Base-by-base conservation (phyloP, 2,888 invertebrate genomes). In the Steinernema scapterisci region DNA sequence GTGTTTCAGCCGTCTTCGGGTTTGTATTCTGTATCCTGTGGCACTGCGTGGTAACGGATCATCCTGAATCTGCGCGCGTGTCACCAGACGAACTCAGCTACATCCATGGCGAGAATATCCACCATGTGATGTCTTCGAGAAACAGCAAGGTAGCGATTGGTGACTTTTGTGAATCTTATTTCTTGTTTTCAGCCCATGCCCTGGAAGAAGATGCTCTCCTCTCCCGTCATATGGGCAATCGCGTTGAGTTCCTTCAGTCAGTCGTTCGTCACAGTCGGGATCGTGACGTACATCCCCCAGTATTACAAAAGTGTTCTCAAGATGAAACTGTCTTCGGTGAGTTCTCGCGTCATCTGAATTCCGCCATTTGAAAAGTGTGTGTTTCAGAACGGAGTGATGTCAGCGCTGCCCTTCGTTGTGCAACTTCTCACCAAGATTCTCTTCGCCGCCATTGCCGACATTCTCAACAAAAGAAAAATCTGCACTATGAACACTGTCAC, bases 191-290 rank as follows among this genome's bases (percentile, higher is more conserved):
- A 27, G 44, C 74, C 63, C 1, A 63, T 80, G 21, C 81, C 80
- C 16, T 86, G 86, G 86, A 51, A 70, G 7, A 75, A 72, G 16
- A 79, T 86, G 13, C 70, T 83, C n/a, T 71, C 72, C 7, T 86
- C 85, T 25, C 80, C 84, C 7, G 80, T 81, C 11, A 81, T 86
- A 5, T 87, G 86, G 86, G 79, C 86, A 0, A 84, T 84, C 27
- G 85, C 82, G 13, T 78, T 82, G 27, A 81, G 80, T 52, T 82
- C 86, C 21, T 86, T 86, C 75, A 84, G 84, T 21, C 86, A 87
- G 70, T 86, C 84, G 71, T 86, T 84, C 75, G 83, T 86, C 74
- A 87, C 84, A 3, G 86, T 87, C 19, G 86, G 85, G 46, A 86
- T 83, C 11, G 81, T 87, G 54, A 85, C 85, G 7, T 86, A 86